Conservation (phyloP, 2,888 invertebrate genomes). For the Tineola bisselliella region DNA sequence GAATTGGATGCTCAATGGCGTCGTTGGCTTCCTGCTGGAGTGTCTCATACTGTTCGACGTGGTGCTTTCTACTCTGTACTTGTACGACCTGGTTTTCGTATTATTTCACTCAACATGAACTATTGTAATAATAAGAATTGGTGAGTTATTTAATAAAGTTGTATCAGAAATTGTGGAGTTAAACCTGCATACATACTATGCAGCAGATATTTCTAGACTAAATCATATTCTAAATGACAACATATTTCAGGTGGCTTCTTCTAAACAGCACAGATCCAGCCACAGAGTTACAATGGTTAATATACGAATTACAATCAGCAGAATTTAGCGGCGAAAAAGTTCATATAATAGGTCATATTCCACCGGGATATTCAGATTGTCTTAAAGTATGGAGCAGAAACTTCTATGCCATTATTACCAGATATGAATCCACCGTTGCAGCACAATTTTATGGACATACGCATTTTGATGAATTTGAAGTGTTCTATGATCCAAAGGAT, state of each 20-base stretch:
- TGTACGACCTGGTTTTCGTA: conserved; percentile 87
- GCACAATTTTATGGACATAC: conserved; percentile 97
- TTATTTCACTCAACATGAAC: conserved; percentile 96
- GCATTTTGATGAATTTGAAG: conserved; percentile 92
- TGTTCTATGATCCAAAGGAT: conserved; percentile 89
- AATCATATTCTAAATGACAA: too few species aligned
- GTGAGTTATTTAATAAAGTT: conserved; percentile 44
- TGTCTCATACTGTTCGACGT: conserved; percentile 84
- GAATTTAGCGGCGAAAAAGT: conserved; percentile 95
- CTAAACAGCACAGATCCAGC: conserved; percentile 97
- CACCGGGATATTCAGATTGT: conserved; percentile 93
- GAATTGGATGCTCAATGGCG: conserved; percentile 91
- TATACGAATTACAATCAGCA: conserved; percentile 91
- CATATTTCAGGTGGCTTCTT: conserved; percentile 77
- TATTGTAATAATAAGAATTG: conserved; percentile 96
- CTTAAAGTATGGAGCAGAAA: conserved; percentile 96
- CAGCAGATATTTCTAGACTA: too few species aligned
- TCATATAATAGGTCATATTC: conserved; percentile 97
- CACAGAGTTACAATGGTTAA: conserved; percentile 94
- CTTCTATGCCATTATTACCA: conserved; percentile 86
- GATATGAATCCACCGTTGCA: conserved; percentile 89
- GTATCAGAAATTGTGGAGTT: too few species aligned
- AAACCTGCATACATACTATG: too few species aligned
- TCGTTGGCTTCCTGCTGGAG: conserved; percentile 89
- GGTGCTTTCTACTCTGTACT: conserved; percentile 93